These are phyloP conservation scores for Hexactinellida sp. DNA, from an alignment of 37 sponge, comb jelly and placozoan genomes.

Conservation along the genomic window DNA sequence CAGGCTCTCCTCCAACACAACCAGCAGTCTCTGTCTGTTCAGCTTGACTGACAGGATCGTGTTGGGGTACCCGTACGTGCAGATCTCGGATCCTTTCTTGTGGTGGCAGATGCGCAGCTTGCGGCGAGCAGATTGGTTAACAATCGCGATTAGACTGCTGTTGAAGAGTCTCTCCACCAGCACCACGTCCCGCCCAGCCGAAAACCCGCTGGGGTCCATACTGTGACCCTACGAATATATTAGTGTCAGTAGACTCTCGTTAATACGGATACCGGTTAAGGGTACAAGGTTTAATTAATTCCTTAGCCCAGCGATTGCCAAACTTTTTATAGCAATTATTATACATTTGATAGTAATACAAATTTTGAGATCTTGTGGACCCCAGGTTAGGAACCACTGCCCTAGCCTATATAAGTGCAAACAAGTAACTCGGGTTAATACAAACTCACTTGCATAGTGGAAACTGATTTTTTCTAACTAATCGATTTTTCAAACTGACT, in stretches of 20 bases:
- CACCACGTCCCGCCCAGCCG: conserved; percentile 72
- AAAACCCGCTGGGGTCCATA: neutral
- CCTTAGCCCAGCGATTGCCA: too few relatives aligned
- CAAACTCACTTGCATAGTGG: too few relatives aligned
- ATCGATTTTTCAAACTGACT: too few relatives aligned
- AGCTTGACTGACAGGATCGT: conserved; percentile 80
- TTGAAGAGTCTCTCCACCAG: conserved; percentile 89
- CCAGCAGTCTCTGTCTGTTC: conserved; percentile 85
- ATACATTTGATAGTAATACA: too few relatives aligned
- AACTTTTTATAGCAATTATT: too few relatives aligned
- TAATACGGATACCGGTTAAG: neutral
- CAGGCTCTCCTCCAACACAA: conserved; percentile 68
- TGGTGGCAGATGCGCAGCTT: conserved; percentile 94
- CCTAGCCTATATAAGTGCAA: too few relatives aligned
- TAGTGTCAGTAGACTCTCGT: too few relatives aligned
- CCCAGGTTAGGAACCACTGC: too few relatives aligned
- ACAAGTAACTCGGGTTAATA: too few relatives aligned
- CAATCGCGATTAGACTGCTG: conserved; percentile 90
- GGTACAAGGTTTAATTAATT: neutral
- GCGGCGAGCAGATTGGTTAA: conserved; percentile 56
- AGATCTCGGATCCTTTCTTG: conserved; percentile 98
- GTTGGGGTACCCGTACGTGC: conserved; percentile 94
- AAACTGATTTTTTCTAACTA: too few relatives aligned
- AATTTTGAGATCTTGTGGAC: too few relatives aligned
- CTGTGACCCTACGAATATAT: neutral